A percentile compares a stretch with the other conserved stretches of the same genome.
These are phyloP conservation scores for Nycticebus coucang DNA, from an alignment of 2,113 vertebrate species.

Conservation along the genomic window DNA sequence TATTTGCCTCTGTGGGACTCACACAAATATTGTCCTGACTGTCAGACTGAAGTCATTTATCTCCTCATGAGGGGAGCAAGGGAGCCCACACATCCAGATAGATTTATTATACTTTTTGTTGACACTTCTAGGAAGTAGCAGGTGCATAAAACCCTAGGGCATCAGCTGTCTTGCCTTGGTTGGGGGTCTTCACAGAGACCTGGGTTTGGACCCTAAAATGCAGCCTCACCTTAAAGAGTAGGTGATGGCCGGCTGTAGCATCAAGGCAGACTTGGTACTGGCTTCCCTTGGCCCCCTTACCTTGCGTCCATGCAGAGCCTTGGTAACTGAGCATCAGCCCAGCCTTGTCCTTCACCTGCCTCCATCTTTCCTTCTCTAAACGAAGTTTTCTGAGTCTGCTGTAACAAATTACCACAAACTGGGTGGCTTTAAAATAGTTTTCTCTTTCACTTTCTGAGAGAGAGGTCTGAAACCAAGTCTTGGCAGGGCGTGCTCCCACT, in stretches of 20 bases:
- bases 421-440: background rate
- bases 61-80: background rate
- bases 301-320: background rate
- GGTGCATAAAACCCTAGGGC: background rate
- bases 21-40: background rate
- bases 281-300: too few relatives aligned
- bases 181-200: background rate
- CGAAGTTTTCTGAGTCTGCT: background rate
- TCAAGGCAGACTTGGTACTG: background rate
- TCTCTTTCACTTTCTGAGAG: background rate
- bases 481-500: accelerated
- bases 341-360: background rate
- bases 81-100: background rate
- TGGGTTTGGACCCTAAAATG: background rate
- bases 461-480: background rate
- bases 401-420: background rate
- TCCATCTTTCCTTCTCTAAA: background rate
- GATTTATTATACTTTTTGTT: background rate
- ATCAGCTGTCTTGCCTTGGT: accelerated
- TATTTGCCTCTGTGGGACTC: background rate
- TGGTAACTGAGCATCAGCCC: too few relatives aligned
- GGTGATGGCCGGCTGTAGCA: background rate
- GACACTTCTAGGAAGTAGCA: background rate
- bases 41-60: background rate
- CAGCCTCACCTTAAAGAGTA: background rate